These are phyloP conservation scores for Chelon labrosus DNA, from an alignment of 2,797 vertebrate genomes.

Conservation along the genomic window DNA sequence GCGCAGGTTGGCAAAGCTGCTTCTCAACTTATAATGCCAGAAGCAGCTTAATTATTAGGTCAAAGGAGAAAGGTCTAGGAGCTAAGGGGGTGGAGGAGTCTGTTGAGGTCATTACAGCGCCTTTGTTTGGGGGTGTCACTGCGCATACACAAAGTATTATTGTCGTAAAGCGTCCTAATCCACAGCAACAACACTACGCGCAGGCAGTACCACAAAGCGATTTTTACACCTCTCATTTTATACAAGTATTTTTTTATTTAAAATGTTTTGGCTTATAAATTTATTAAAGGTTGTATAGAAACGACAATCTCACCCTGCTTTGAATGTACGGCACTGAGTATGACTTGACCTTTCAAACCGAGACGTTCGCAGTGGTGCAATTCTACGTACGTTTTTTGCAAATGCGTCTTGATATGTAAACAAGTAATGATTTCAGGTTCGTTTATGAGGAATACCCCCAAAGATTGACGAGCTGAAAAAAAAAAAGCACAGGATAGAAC, in stretches of 20 bases:
- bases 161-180: slow-evolving; percentile 9
- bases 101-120: slow-evolving; percentile 28
- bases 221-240: not conserved
- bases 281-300: not conserved
- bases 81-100: slow-evolving; percentile 4
- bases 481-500: slow-evolving; percentile 14
- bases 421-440: slow-evolving; percentile 11
- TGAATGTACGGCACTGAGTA: not conserved
- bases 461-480: slow-evolving; percentile 8
- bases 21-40: slow-evolving; percentile 60
- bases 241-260: not conserved
- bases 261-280: not conserved
- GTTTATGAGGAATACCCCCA: slow-evolving; percentile 10
- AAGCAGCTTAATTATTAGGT: slow-evolving; percentile 79
- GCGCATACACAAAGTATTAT: slow-evolving; percentile 13
- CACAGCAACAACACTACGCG: slow-evolving; percentile 4
- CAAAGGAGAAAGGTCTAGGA: slow-evolving; percentile 65
- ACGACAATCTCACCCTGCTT: not conserved
- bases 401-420: slow-evolving; percentile 6
- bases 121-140: slow-evolving; percentile 40
- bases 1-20: slow-evolving; percentile 63
- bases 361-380: slow-evolving; percentile 2
- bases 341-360: slow-evolving; percentile 44
- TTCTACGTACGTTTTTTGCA: not conserved
- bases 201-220: not conserved